A percentile compares a stretch with the other conserved stretches of the same genome.
phyloP scores from a whole-genome alignment of 1,140 invertebrate species.

The Bombus vancouverensis region DNA sequence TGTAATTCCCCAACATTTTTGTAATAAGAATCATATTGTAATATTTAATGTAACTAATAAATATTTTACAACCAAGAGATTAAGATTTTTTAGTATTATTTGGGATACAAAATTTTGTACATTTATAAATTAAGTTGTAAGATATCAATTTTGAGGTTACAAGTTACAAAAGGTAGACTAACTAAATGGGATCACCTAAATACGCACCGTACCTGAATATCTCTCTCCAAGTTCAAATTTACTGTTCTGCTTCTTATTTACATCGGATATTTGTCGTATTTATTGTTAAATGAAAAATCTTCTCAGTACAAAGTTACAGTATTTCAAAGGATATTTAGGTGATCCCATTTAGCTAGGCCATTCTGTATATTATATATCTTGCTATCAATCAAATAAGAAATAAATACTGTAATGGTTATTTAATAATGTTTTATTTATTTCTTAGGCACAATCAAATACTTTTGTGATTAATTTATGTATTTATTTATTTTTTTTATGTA shows the following conservation, averaged over 20 bases:
- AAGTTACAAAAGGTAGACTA: background rate
- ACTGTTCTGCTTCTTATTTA: no score
- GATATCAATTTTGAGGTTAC: background rate
- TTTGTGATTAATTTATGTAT: background rate
- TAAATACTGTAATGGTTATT: background rate
- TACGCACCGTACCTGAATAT: no score
- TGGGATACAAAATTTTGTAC: background rate
- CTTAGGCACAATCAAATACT: background rate
- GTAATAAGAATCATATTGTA: background rate
- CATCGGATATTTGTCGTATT: no score
- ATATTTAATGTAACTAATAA: background rate
- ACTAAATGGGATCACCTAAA: no score
- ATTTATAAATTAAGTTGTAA: background rate
- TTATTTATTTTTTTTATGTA: background rate
- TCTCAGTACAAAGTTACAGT: no score
- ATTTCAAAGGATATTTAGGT: no score
- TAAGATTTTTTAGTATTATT: background rate
- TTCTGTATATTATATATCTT: no score
- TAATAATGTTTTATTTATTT: background rate
- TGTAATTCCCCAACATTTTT: background rate
- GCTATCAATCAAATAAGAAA: background rate
- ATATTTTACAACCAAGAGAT: background rate
- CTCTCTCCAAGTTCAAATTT: no score
- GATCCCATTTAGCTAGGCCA: no score
- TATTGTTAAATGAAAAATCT: no score